Conservation (phyloP, 2,888 invertebrate species). For the Phymatocera aterrima region DNA sequence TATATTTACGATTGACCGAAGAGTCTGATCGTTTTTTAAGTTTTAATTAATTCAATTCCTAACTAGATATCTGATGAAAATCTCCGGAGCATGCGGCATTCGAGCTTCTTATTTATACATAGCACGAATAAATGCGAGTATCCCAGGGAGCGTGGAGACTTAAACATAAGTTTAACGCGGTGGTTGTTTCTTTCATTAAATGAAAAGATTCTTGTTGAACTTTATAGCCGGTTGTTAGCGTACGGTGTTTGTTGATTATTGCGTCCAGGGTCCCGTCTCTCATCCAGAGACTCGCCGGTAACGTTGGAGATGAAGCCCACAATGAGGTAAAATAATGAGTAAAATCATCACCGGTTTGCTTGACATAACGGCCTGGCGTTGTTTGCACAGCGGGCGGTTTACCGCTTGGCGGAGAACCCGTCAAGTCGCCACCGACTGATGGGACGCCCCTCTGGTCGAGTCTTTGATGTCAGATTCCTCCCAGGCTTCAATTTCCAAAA, state of each 20-base stretch:
- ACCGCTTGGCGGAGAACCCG: conserved; percentile 8
- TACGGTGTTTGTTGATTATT: conserved; percentile 41
- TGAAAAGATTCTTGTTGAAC: conserved; percentile 24
- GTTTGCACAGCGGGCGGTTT: conserved; percentile 56
- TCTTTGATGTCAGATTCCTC: conserved; percentile 18
- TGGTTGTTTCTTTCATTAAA: conserved; percentile 25
- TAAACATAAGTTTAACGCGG: background rate
- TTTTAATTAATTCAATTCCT: background rate
- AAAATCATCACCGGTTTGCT: conserved; percentile 64
- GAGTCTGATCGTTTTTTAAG: background rate
- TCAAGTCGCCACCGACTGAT: conserved; percentile 38
- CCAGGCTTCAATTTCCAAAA: conserved; percentile 22
- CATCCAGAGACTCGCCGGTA: conserved; percentile 29
- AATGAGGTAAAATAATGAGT: conserved; percentile 57
- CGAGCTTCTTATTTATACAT: background rate
- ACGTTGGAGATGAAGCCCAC: conserved; percentile 35
- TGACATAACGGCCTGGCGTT: conserved; percentile 63
- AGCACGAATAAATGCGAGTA: background rate
- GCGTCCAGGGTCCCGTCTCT: conserved; percentile 33
- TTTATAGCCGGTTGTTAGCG: conserved; percentile 44
- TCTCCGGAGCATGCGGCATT: too few relatives aligned
- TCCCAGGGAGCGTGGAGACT: background rate
- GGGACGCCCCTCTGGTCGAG: conserved; percentile 17
- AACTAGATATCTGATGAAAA: too few relatives aligned
- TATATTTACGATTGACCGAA: background rate